Evolutionary conservation across 2,797 vertebrate species (phyloP).

Genomic region (Sciaenops ocellatus): DNA sequence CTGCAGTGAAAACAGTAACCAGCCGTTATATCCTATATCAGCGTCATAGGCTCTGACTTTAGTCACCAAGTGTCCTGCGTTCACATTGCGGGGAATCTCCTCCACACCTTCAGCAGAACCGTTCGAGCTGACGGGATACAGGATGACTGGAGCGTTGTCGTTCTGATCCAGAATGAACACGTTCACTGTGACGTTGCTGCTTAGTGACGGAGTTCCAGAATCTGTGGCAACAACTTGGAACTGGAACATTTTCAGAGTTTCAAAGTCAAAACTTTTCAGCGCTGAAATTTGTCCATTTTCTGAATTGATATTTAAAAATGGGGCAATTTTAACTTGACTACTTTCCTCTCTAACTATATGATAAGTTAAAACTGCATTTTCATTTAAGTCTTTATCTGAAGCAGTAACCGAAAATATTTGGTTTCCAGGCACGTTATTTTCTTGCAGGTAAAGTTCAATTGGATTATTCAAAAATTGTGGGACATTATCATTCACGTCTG

Average conservation of each 20-base stretch:
- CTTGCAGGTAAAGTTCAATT: conserved; percentile 76
- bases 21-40: conserved; percentile 70
- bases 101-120: background rate
- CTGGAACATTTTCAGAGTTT: conserved; percentile 69
- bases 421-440: conserved; percentile 79
- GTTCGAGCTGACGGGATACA: too few relatives aligned
- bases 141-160: too few relatives aligned
- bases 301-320: conserved; percentile 61
- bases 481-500: conserved; percentile 81
- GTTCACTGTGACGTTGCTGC: too few relatives aligned
- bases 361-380: conserved; percentile 88
- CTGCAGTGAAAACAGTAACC: too few relatives aligned
- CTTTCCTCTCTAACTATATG: conserved; percentile 58
- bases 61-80: conserved; percentile 61
- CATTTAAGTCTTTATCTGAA: conserved; percentile 84
- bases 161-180: too few relatives aligned
- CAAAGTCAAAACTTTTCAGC: conserved; percentile 69
- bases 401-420: conserved; percentile 79
- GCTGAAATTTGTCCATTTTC: conserved; percentile 54
- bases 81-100: conserved; percentile 43
- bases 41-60: conserved; percentile 71
- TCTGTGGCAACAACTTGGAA: conserved; percentile 69
- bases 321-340: background rate
- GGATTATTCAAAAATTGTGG: conserved; percentile 74
- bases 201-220: conserved; percentile 59